Base-by-base conservation (phyloP, 2,113 vertebrate species). In the Phaethornis superciliosus region DNA sequence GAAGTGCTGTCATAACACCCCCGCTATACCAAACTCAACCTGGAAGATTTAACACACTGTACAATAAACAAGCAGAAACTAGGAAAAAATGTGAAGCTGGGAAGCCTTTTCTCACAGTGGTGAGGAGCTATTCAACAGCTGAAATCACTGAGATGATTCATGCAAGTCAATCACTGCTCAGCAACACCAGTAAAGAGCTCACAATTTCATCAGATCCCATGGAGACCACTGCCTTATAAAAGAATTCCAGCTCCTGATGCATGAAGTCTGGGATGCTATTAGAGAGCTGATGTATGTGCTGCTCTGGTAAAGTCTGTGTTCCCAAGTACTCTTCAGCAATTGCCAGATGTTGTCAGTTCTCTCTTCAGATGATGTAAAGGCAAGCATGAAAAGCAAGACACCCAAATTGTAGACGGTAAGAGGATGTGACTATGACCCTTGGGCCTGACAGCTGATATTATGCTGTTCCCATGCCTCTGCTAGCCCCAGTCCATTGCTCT, bases 351-450 rank as follows among this genome's bases (percentile, higher is more conserved):
- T 88, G 85, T 46, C 79, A 74, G 76, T 72, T 72, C 46, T 77
- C 51, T 64, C n/a, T 93, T 68, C 70, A 84, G 83, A 84, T 85
- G 69, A 87, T 26, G 60, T 81, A 84, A 95, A 75, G 32, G 18
- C 22, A n/a, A 65, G 52, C 40, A 40, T 40, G 40, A 11, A 40
- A 40, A 40, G 40, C 52, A 72, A 59, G 65, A 76, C 59, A 70
- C 27, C 49, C 60, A 83, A 78, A 77, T 4, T 83, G 83, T 46
- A 78, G 78, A 84, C 0, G 6, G n/a, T 62, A 86, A 94, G 68
- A 94, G 88, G 80, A 94, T 95, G 20, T 64, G 92, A 91, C 79
- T 90, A 28, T 54, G 28, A 94, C 46, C 74, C 80, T 85, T 40
- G 37, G 69, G 67, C 63, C 71, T 94, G 80, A 90, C 87, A 90